A percentile compares a stretch with the other conserved stretches of the same genome.
These are phyloP conservation scores for Australoheros facetus DNA, from an alignment of 2,797 vertebrate species.

Conservation along the genomic window DNA sequence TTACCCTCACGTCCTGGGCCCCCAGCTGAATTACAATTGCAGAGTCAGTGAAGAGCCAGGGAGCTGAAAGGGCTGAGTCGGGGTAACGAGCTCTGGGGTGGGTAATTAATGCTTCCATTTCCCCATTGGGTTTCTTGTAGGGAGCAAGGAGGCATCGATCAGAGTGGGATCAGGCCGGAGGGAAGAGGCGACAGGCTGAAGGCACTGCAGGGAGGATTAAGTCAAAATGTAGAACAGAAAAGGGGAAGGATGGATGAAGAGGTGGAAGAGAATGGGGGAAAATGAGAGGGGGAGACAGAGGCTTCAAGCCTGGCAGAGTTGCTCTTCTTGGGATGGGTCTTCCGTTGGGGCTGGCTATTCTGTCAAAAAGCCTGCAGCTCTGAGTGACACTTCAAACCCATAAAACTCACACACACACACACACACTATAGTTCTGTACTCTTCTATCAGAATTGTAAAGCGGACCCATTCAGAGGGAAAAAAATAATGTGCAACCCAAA, in stretches of 20 bases:
- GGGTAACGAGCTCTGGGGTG: slow-evolving; percentile 72
- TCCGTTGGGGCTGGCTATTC: slow-evolving; percentile 55
- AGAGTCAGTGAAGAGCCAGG: slow-evolving; percentile 63
- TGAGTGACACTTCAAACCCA: slow-evolving; percentile 58
- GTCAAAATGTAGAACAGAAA: slow-evolving; percentile 50
- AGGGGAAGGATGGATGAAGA: slow-evolving; percentile 24
- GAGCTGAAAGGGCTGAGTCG: slow-evolving; percentile 55
- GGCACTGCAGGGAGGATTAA: slow-evolving; percentile 54
- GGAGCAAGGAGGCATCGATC: slow-evolving; percentile 61
- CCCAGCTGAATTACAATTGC: slow-evolving; percentile 71
- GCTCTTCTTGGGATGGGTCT: slow-evolving; percentile 61
- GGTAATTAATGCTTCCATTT: slow-evolving; percentile 79
- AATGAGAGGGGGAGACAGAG: background rate
- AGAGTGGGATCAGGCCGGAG: slow-evolving; percentile 52
- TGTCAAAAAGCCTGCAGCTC: slow-evolving; percentile 61
- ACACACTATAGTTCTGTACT: slow-evolving; percentile 32
- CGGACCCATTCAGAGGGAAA: slow-evolving; percentile 25
- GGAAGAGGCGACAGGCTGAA: slow-evolving; percentile 41
- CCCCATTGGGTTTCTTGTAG: slow-evolving; percentile 21
- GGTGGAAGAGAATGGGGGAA: slow-evolving; percentile 18
- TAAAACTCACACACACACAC: slow-evolving; percentile 19
- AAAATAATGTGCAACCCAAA: slow-evolving; percentile 19
- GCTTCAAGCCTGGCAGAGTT: slow-evolving; percentile 55
- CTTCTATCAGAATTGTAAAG: slow-evolving; percentile 48
- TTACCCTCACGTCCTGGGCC: slow-evolving; percentile 65